Evolutionary conservation across 2,888 invertebrate species (phyloP).

Genomic region (Coelinius sp.): DNA sequence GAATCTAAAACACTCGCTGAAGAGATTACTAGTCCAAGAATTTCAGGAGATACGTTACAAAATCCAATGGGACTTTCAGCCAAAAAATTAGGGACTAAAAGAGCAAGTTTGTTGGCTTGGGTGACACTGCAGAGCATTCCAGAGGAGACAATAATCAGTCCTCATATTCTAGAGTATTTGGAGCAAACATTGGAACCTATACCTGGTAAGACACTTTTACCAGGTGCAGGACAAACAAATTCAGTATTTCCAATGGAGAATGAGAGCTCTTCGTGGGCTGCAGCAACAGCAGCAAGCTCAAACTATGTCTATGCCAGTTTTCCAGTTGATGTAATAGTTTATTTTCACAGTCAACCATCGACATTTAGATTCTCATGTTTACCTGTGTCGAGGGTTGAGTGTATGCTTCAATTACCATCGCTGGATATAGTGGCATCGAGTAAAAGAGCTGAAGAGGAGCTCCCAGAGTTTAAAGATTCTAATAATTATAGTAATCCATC

Average conservation of each 20-base stretch:
- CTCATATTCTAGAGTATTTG: slow-evolving; percentile 95
- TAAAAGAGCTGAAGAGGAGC: slow-evolving; percentile 86
- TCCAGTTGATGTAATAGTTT: slow-evolving; percentile 98
- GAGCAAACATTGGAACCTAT: slow-evolving; percentile 98
- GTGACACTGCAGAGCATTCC: slow-evolving; percentile 97
- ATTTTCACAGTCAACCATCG: slow-evolving; percentile 98
- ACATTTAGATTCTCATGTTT: slow-evolving; percentile 94
- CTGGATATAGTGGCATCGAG: slow-evolving; percentile 97
- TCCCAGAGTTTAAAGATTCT: slow-evolving; percentile 60
- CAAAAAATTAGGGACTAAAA: slow-evolving; percentile 81
- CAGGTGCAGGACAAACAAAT: slow-evolving; percentile 58
- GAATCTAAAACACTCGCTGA: slow-evolving; percentile 82
- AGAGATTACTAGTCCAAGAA: slow-evolving; percentile 73
- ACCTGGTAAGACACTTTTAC: slow-evolving; percentile 75
- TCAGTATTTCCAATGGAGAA: slow-evolving; percentile 61
- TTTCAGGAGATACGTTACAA: slow-evolving; percentile 63
- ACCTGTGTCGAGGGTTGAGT: slow-evolving; percentile 95
- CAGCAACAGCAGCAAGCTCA: slow-evolving; percentile 63
- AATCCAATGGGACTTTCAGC: slow-evolving; percentile 58
- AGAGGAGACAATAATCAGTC: slow-evolving; percentile 97
- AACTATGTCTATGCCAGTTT: slow-evolving; percentile 91
- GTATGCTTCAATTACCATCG: slow-evolving; percentile 95
- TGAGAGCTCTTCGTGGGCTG: slow-evolving; percentile 67
- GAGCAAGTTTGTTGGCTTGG: slow-evolving; percentile 93
- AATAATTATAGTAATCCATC: slow-evolving; percentile 4